Base-by-base conservation (phyloP, 2,113 vertebrate genomes). In the Tretioscincus oriximinensis region DNA sequence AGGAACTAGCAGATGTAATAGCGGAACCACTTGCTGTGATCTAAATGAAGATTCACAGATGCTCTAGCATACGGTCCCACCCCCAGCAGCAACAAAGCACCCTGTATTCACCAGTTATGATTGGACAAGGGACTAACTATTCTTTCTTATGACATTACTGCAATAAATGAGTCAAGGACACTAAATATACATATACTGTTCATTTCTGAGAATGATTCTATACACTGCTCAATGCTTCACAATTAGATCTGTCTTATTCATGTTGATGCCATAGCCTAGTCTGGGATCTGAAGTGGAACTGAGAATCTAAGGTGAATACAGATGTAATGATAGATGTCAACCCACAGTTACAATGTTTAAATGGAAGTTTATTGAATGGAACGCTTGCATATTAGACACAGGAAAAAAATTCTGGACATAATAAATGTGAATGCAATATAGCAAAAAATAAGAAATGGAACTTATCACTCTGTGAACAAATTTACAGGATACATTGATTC, bases 101-200 rank as follows among this genome's bases (percentile, higher is more conserved):
- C 84, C 78, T n/a, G 1, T 66, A 78, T 72, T 47, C 64, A 66
- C 20, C 9, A 26, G 16, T 73, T 74, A 29, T 0, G 0, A 82
- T 65, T 26, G 72, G 78, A 31, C 83, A 86, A n/a, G 73, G 68
- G 84, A 87, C 31, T 63, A 81, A 60, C 51, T 90, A 81, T 78
- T 77, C 64, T 74, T 86, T 83, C 64, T 80, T 20, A 63, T 78
- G 76, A 47, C 31, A 68, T 6, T 64, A 24, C 10, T 29, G 11
- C 54, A 31, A 80, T 58, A 54, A 75, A 35, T 0, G 18, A 85
- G 74, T 20, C 26, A 60, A 85, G 84, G 31, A 54, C 63, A 84
- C 2, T 0, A 0, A 66, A 65, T 9, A n/a, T 28, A 80, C 64
- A 67, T 83, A 81, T 61, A 80, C 0, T 0, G 76, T 1, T 81